Conservation (phyloP, 2,888 invertebrate genomes). For the Hypercompe scribonia region DNA sequence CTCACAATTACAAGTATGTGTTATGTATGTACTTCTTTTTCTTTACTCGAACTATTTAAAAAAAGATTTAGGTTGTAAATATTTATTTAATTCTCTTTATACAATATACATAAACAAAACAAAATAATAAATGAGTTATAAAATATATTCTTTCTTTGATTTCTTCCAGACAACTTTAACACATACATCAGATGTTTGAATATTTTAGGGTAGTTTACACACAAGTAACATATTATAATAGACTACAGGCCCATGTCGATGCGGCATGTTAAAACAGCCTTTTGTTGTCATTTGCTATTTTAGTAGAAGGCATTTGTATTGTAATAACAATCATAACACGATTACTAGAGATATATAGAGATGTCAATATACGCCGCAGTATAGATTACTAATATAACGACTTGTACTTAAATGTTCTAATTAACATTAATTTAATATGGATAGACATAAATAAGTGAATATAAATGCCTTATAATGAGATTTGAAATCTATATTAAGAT, state of each 20-base stretch:
- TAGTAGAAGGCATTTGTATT: background rate
- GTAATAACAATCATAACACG: slow-evolving; percentile 2
- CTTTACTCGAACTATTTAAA: background rate
- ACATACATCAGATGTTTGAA: no score
- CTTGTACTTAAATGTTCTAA: slow-evolving; percentile 33
- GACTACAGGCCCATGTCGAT: no score
- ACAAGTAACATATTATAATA: no score
- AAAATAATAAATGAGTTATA: no score
- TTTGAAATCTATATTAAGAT: background rate
- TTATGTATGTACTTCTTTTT: background rate
- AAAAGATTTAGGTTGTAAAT: background rate
- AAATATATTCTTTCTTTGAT: no score
- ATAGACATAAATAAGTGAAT: slow-evolving; percentile 13
- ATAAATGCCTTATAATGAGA: slow-evolving; percentile 1
- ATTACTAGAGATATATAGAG: slow-evolving; percentile 12
- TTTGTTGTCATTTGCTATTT: background rate
- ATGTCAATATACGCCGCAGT: slow-evolving; percentile 26
- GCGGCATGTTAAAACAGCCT: background rate
- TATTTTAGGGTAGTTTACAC: no score
- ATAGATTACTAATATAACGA: slow-evolving; percentile 28
- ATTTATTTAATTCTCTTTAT: no score
- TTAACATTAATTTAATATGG: slow-evolving; percentile 32
- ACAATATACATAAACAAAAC: no score
- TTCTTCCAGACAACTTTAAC: no score
- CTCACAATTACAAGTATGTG: no score